phyloP scores from a whole-genome alignment of 2,113 vertebrate species.

The Hydrolagus affinis region DNA sequence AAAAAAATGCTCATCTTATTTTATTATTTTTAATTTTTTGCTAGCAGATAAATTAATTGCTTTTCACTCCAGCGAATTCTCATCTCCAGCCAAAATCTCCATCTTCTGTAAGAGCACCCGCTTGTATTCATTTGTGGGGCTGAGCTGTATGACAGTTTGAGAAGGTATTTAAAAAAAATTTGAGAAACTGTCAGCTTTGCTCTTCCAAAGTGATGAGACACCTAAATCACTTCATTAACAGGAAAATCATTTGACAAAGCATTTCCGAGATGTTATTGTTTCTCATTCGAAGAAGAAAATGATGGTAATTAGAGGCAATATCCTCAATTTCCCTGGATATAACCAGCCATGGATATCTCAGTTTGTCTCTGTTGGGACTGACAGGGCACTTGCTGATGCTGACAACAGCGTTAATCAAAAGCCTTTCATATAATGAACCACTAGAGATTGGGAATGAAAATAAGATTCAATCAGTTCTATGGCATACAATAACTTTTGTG shows the following conservation, averaged over 20 bases:
- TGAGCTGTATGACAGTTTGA: background rate
- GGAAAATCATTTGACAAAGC: slow-evolving; percentile 8
- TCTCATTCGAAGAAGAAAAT: slow-evolving; percentile 8
- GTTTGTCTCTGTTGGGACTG: background rate
- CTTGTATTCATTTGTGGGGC: background rate
- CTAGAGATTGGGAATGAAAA: slow-evolving; percentile 19
- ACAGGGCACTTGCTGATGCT: background rate
- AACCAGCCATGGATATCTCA: background rate
- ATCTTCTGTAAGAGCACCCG: background rate
- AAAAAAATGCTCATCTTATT: background rate
- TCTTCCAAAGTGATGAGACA: background rate
- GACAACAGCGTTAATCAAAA: slow-evolving; percentile 30
- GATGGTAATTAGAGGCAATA: slow-evolving; percentile 13
- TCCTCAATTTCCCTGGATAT: background rate
- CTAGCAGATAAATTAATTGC: background rate
- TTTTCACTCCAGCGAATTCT: background rate
- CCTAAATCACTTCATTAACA: slow-evolving; percentile 20
- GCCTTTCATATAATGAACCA: slow-evolving; percentile 27
- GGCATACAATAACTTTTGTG: background rate
- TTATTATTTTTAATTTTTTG: background rate
- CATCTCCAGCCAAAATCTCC: background rate
- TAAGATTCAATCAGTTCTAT: slow-evolving; percentile 25
- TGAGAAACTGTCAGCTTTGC: background rate
- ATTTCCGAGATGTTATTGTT: background rate
- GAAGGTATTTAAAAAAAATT: background rate